These are phyloP conservation scores for Gymnosoma rotundatum DNA, from an alignment of 2,888 invertebrate species.

Conservation along the genomic window DNA sequence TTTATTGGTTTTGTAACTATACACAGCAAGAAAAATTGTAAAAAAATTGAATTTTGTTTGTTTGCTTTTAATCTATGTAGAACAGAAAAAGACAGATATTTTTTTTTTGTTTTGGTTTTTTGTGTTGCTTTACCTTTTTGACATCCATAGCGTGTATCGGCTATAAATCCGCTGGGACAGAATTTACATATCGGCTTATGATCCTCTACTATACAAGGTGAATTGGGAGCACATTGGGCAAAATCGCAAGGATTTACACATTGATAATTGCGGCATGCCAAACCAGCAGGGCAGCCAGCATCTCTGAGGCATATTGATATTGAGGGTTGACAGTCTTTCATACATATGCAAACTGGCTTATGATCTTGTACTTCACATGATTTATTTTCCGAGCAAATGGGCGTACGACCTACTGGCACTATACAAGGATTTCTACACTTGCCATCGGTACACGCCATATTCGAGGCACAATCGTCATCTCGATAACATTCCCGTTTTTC, in stretches of 20 bases:
- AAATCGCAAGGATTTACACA: conserved; percentile 95
- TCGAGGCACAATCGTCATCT: conserved; percentile 92
- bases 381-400: conserved; percentile 91
- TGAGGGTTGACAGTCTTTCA: conserved; percentile 92
- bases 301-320: conserved; percentile 94
- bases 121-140: conserved; percentile 92
- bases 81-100: conserved; percentile 74
- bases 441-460: conserved; percentile 91
- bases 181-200: conserved; percentile 98
- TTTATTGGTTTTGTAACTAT: conserved; percentile 62
- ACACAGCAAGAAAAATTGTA: conserved; percentile 66
- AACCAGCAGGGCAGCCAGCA: conserved; percentile 92
- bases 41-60: conserved; percentile 63
- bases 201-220: conserved; percentile 96
- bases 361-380: conserved; percentile 94
- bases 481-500: conserved; percentile 90
- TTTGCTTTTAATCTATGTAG: conserved; percentile 57
- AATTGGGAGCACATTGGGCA: conserved; percentile 91
- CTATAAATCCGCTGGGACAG: conserved; percentile 96
- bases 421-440: conserved; percentile 94
- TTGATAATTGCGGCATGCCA: conserved; percentile 93
- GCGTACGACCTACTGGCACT: conserved; percentile 83
- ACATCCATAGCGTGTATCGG: conserved; percentile 96
- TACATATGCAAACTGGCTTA: conserved; percentile 92
- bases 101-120: conserved; percentile 65